Evolutionary conservation across 2,113 vertebrate genomes (phyloP).

Genomic region (Toxotes jaculatrix): DNA sequence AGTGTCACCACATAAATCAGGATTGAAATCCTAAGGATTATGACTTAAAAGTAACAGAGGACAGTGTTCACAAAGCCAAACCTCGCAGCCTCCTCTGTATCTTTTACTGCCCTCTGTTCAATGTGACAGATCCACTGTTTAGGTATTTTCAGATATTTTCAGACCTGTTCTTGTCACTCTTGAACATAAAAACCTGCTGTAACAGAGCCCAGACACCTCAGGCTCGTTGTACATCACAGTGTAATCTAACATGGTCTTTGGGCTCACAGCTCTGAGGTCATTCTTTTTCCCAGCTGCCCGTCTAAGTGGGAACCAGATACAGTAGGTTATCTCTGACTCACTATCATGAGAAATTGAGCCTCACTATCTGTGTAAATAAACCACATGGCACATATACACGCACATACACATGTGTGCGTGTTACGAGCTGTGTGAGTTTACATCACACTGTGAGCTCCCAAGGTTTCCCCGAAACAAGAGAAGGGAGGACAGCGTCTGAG

Average conservation of each 20-base stretch:
- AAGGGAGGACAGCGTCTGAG: constrained; percentile 45
- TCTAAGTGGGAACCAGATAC: constrained; percentile 65
- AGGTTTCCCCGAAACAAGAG: constrained; percentile 33
- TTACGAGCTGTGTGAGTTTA: constrained; percentile 20
- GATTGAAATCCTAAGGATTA: background rate
- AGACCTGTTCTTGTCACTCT: constrained; percentile 26
- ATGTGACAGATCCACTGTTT: background rate
- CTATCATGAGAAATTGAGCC: constrained; percentile 68
- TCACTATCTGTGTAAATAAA: constrained; percentile 69
- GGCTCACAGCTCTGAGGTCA: constrained; percentile 57
- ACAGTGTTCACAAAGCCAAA: background rate
- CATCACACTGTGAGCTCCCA: background rate
- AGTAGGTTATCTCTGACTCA: constrained; percentile 53
- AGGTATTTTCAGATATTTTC: background rate
- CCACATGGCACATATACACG: constrained; percentile 40
- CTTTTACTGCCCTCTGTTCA: background rate
- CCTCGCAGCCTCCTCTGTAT: background rate
- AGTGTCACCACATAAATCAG: background rate
- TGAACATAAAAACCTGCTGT: constrained; percentile 30
- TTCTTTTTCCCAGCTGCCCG: constrained; percentile 57
- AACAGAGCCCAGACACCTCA: constrained; percentile 37
- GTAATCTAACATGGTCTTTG: constrained; percentile 41
- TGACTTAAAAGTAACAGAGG: background rate
- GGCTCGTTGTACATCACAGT: constrained; percentile 5
- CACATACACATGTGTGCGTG: background rate